Conservation (phyloP, 2,113 vertebrate species). For the Nesospiza acunhae region DNA sequence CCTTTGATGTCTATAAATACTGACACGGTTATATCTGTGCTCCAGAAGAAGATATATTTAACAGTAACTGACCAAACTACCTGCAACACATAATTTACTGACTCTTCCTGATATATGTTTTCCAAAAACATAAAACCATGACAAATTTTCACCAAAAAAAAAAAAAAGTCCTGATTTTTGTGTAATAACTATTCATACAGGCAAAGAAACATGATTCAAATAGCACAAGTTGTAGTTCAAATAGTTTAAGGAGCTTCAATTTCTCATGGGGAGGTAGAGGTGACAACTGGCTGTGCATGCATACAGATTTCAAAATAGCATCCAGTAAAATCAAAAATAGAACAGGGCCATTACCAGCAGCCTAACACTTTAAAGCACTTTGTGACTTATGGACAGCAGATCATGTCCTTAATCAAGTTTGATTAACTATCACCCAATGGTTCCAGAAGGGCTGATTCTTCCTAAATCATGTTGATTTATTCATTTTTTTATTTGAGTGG, state of each 20-base stretch:
- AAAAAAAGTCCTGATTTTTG: background rate
- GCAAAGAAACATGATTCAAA: background rate
- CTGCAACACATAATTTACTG: background rate
- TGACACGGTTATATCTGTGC: background rate
- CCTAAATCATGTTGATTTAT: background rate
- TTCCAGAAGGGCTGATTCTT: background rate
- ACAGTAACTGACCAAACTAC: background rate
- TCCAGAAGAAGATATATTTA: background rate
- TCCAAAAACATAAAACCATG: background rate
- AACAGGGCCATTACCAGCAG: background rate
- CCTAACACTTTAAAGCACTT: background rate
- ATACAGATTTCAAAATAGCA: background rate
- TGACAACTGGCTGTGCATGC: background rate
- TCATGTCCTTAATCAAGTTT: conserved; percentile 3
- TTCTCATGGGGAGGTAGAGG: background rate
- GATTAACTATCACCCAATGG: background rate
- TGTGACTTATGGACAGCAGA: background rate
- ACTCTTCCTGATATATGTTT: background rate
- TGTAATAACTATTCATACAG: background rate
- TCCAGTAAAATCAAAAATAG: background rate
- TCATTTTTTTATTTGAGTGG: background rate
- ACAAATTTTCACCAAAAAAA: background rate
- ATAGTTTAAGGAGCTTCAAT: background rate
- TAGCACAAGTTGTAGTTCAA: background rate
- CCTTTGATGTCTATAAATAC: background rate